phyloP scores from a whole-genome alignment of 2,888 invertebrate genomes.

The Chironomus riparius region DNA sequence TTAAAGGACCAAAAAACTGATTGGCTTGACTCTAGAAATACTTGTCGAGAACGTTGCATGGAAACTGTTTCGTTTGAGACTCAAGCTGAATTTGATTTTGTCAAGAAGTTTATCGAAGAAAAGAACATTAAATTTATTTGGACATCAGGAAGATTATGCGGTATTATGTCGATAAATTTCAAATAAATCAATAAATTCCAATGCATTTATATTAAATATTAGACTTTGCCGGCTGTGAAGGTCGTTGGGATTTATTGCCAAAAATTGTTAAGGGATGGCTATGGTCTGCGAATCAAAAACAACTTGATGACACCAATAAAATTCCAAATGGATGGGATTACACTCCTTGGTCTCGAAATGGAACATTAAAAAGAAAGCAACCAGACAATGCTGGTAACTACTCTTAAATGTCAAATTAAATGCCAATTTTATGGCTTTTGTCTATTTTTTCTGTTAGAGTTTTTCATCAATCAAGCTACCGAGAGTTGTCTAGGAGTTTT shows the following conservation, averaged over 20 bases:
- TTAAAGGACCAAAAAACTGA: not conserved
- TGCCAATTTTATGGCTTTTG: not conserved
- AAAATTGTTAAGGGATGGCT: constrained; percentile 16
- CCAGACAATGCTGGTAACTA: constrained; percentile 11
- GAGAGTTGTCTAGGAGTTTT: constrained; percentile 7
- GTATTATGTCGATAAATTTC: too few relatives aligned
- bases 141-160: constrained; percentile 6
- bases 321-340: constrained; percentile 1
- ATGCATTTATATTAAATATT: too few relatives aligned
- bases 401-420: not conserved
- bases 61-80: constrained; percentile 9
- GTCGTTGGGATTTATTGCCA: constrained; percentile 11
- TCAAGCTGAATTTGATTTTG: constrained; percentile 6
- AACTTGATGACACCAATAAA: not conserved
- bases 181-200: too few relatives aligned
- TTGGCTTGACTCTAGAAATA: constrained; percentile 11
- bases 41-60: constrained; percentile 2
- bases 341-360: constrained; percentile 3
- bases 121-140: constrained; percentile 6
- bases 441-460: not conserved
- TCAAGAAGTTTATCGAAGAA: not conserved
- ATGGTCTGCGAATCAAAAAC: not conserved
- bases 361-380: not conserved
- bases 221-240: constrained; percentile 10
- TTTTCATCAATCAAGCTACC: not conserved